Conservation (phyloP, 2,888 invertebrate genomes). For the Epsilonema sp. region DNA sequence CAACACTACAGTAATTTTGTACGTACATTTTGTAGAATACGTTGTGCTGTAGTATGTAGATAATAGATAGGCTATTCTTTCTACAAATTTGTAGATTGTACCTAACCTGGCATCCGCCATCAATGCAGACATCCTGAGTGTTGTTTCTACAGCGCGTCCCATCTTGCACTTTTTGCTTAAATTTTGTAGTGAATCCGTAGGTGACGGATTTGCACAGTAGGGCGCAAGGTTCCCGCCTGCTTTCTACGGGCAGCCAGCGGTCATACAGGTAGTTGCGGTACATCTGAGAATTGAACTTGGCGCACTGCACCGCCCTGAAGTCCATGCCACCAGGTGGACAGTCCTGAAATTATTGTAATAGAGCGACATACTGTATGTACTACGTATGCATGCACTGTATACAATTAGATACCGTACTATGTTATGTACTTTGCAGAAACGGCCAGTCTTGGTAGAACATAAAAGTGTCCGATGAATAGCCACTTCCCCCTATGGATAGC, state of each 20-base stretch:
- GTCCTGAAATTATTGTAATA: slow-evolving; percentile 42
- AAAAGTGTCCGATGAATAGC: too few relatives aligned
- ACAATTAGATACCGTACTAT: too few relatives aligned
- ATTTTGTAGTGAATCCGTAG: slow-evolving; percentile 41
- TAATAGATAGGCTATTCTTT: too few relatives aligned
- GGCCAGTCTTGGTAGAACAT: too few relatives aligned
- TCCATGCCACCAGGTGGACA: slow-evolving; percentile 54
- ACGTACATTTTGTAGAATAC: too few relatives aligned
- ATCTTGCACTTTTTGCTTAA: slow-evolving; percentile 66
- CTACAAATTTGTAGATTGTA: background rate
- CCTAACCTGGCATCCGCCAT: slow-evolving; percentile 51
- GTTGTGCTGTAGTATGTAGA: too few relatives aligned
- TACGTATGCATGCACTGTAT: too few relatives aligned
- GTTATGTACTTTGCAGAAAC: too few relatives aligned
- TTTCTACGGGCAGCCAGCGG: slow-evolving; percentile 62
- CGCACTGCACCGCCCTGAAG: slow-evolving; percentile 67
- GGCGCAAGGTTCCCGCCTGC: slow-evolving; percentile 60
- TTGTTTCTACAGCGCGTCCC: slow-evolving; percentile 70
- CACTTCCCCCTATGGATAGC: too few relatives aligned
- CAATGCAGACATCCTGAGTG: slow-evolving; percentile 75
- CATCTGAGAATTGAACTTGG: slow-evolving; percentile 57
- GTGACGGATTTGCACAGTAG: slow-evolving; percentile 52
- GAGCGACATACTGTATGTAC: too few relatives aligned
- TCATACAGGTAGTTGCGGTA: slow-evolving; percentile 43
- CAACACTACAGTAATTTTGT: too few relatives aligned